These are phyloP conservation scores for Hycleus phaleratus DNA, from an alignment of 1,140 invertebrate species.

Conservation along the genomic window DNA sequence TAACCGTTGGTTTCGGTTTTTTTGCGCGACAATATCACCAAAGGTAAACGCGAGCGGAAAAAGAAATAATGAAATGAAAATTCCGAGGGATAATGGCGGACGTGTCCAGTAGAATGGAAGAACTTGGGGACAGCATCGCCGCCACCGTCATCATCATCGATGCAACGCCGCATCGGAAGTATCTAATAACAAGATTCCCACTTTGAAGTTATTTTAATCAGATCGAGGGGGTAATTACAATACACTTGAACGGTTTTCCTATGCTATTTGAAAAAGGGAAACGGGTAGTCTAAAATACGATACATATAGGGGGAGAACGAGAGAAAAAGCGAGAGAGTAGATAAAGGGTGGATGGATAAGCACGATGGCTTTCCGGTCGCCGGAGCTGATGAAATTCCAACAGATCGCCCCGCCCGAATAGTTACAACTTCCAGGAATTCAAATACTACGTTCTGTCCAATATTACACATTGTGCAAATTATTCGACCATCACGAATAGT, in stretches of 20 bases:
- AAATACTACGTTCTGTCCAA: conserved; percentile 32
- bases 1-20: too few relatives aligned
- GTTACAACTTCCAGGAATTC: conserved; percentile 41
- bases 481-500: too few relatives aligned
- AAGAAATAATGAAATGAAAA: too few relatives aligned
- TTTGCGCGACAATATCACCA: too few relatives aligned
- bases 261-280: background rate
- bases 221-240: conserved; percentile 34
- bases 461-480: conserved; percentile 40
- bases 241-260: conserved; percentile 34
- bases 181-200: conserved; percentile 40
- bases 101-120: conserved; percentile 6
- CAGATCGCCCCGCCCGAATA: conserved; percentile 38
- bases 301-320: background rate
- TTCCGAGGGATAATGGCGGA: background rate
- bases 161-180: conserved; percentile 18
- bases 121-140: background rate
- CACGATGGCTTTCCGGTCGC: conserved; percentile 39
- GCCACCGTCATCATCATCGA: background rate
- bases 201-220: conserved; percentile 41
- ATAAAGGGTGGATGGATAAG: conserved; percentile 6
- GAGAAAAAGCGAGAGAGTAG: conserved; percentile 15
- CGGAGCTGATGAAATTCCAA: conserved; percentile 41
- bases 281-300: background rate
- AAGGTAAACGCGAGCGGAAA: too few relatives aligned